phyloP scores from a whole-genome alignment of 2,797 vertebrate genomes.

The Anisognathus igniventris region DNA sequence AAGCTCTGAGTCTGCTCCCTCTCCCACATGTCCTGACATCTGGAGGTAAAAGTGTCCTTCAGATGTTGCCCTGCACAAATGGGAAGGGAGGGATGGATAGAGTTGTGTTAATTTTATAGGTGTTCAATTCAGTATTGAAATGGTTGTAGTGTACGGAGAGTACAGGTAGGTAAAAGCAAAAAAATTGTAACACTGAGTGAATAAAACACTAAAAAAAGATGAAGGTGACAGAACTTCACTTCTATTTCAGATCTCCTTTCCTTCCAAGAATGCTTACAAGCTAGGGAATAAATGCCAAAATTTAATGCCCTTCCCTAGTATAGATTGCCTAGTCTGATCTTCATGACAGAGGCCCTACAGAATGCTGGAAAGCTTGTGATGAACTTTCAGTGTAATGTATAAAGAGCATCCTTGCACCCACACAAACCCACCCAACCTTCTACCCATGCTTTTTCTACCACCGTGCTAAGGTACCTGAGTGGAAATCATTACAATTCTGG shows the following conservation, averaged over 20 bases:
- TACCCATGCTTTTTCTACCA: not conserved
- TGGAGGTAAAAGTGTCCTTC: not conserved
- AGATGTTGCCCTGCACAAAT: not conserved
- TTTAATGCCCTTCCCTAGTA: not conserved
- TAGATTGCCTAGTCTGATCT: not conserved
- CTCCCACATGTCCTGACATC: not conserved
- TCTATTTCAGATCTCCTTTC: not conserved
- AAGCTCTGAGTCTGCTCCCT: not conserved
- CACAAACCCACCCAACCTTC: not conserved
- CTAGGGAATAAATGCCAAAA: not conserved
- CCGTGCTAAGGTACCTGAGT: fast-evolving
- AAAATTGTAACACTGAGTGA: not conserved
- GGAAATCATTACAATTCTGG: not conserved
- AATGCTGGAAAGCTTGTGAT: not conserved
- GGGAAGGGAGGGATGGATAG: not conserved
- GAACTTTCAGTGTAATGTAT: not conserved
- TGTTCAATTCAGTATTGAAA: not conserved
- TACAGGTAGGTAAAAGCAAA: not conserved
- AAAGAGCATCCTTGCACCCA: not conserved
- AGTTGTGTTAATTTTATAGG: not conserved
- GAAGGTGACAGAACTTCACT: not conserved
- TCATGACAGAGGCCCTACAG: not conserved
- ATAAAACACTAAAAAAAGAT: not conserved
- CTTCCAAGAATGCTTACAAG: not conserved
- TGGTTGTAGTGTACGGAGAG: not conserved